A percentile compares a stretch with the other conserved stretches of the same genome.
Evolutionary conservation across 2,797 vertebrate genomes (phyloP).

Genomic region (Syncerus caffer): DNA sequence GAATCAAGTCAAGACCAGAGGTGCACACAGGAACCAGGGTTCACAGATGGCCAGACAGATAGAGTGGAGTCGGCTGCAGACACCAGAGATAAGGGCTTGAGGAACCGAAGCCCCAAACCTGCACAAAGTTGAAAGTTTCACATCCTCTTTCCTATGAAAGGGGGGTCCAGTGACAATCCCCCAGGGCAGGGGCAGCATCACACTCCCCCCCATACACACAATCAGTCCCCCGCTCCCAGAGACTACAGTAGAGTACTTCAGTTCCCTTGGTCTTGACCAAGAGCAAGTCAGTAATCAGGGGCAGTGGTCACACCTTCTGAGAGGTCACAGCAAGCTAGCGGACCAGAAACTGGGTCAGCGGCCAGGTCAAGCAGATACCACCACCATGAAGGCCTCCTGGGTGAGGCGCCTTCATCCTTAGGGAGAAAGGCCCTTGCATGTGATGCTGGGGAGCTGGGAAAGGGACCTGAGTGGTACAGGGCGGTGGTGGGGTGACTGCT

Average conservation of each 20-base stretch:
- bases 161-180: conserved; percentile 10
- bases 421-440: background rate
- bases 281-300: background rate
- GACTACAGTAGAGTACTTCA: background rate
- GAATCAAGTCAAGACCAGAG: conserved; percentile 45
- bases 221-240: background rate
- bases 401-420: background rate
- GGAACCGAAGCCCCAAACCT: conserved; percentile 50
- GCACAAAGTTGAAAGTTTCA: conserved; percentile 64
- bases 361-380: background rate
- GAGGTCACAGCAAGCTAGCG: background rate
- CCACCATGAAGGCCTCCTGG: background rate
- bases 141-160: conserved; percentile 68
- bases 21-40: conserved; percentile 65
- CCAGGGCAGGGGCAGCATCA: background rate
- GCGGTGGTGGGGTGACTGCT: background rate
- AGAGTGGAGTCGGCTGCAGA: conserved; percentile 45
- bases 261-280: conserved; percentile 28
- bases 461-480: background rate
- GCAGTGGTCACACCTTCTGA: background rate
- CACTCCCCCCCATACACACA: background rate
- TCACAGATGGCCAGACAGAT: conserved; percentile 72
- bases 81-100: conserved; percentile 59
- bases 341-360: conserved; percentile 45
- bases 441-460: background rate